Conservation (phyloP, 2,797 vertebrate species). For the Xenopus petersii region DNA sequence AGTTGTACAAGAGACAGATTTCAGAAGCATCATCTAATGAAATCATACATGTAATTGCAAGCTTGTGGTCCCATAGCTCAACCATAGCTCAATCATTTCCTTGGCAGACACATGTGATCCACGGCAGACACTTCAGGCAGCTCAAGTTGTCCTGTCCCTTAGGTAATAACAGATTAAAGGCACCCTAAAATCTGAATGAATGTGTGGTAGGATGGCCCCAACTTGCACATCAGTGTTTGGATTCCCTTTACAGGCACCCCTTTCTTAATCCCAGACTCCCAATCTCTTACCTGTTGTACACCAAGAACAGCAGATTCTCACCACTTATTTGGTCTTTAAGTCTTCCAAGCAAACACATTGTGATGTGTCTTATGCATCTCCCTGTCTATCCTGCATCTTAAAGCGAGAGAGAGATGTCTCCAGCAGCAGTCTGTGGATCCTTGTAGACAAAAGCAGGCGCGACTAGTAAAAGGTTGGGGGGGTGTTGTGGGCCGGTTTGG, state of each 20-base stretch:
- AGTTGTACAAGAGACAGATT: too few relatives aligned
- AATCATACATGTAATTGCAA: too few relatives aligned
- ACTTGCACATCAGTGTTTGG: too few relatives aligned
- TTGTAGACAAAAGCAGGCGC: conserved; percentile 77
- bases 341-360: neutral
- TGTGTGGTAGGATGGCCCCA: too few relatives aligned
- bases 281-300: neutral
- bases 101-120: conserved; percentile 1
- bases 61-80: too few relatives aligned
- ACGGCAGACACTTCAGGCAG: neutral
- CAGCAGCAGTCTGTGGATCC: conserved; percentile 62
- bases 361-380: neutral
- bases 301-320: neutral
- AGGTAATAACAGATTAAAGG: too few relatives aligned
- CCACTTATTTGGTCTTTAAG: neutral
- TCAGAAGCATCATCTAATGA: too few relatives aligned
- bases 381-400: conserved; percentile 51
- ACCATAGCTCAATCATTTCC: neutral
- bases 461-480: conserved; percentile 56
- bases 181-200: too few relatives aligned
- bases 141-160: neutral
- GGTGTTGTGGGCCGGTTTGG: conserved; percentile 53
- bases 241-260: too few relatives aligned
- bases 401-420: conserved; percentile 58
- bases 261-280: neutral